Conservation (phyloP, 2,113 vertebrate species). For the cattle (Bos taurus) region ARS-UCD2.0 NC_037344.1:41936501-41937000, state of each 20-base stretch:
- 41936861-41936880: neutral
- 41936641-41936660: neutral
- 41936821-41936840: neutral
- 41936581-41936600: neutral
- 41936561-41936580: neutral
- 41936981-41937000: neutral
- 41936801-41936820: neutral
- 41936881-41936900: neutral
- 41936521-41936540: neutral
- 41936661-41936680: neutral
- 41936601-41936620: neutral
- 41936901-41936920: neutral
- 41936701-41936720: neutral
- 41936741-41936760: no score
- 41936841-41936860: neutral
- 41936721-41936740: neutral
- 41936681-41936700: neutral
- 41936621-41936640: neutral
- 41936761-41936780: neutral
- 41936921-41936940: neutral
- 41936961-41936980: neutral
- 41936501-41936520: neutral
- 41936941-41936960: neutral
- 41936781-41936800: neutral
- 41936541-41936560: neutral